Evolutionary conservation across 2,888 invertebrate species (phyloP).

Genomic region (Hirtodrosophila cameraria): DNA sequence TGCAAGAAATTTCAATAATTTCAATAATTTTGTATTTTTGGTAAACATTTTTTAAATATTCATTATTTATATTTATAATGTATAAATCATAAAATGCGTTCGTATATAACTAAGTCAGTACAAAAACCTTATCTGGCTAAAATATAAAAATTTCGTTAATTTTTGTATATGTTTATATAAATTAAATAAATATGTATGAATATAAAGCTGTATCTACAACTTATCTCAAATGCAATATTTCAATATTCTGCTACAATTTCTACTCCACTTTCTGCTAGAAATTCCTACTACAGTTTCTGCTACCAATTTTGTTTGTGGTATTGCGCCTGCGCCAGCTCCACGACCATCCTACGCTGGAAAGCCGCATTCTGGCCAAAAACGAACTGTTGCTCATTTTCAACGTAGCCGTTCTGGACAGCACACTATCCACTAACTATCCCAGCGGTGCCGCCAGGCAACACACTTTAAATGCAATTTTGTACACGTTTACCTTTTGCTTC

Average conservation of each 20-base stretch:
- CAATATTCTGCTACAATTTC: constrained; percentile 15
- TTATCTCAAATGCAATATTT: not conserved
- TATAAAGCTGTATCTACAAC: too few relatives aligned
- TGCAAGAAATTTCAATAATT: too few relatives aligned
- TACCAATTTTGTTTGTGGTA: not conserved
- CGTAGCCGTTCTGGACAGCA: not conserved
- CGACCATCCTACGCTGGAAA: constrained; percentile 48
- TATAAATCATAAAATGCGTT: too few relatives aligned
- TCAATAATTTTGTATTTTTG: too few relatives aligned
- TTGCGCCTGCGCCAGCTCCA: constrained; percentile 54
- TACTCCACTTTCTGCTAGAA: not conserved
- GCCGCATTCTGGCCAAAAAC: constrained; percentile 46
- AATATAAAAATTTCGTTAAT: too few relatives aligned
- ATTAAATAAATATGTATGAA: too few relatives aligned
- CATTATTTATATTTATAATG: too few relatives aligned
- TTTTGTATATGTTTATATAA: too few relatives aligned
- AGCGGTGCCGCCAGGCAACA: constrained; percentile 24
- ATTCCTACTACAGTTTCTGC: not conserved
- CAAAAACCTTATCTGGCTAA: too few relatives aligned
- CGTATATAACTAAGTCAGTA: too few relatives aligned
- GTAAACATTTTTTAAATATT: too few relatives aligned
- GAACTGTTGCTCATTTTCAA: constrained; percentile 70
- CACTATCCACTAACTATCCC: not conserved
- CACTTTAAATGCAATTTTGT: constrained; percentile 60
- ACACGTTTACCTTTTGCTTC: constrained; percentile 38